Conservation (phyloP, 2,113 vertebrate genomes). For the Struthio camelus region DNA sequence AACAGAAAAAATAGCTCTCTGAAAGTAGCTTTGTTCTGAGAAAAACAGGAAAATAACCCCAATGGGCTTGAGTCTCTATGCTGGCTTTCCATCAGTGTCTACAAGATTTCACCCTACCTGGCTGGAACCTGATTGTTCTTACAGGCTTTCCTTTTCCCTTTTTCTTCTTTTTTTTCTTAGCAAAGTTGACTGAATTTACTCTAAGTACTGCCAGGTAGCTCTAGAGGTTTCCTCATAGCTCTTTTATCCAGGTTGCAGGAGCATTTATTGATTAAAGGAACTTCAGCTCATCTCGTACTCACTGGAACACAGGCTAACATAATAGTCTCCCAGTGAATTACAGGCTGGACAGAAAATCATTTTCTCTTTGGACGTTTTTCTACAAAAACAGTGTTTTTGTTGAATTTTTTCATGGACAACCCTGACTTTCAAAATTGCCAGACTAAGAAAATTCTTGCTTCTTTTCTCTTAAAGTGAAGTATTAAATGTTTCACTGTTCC, state of each 20-base stretch:
- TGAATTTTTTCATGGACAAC: background rate
- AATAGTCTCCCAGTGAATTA: background rate
- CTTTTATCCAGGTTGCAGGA: background rate
- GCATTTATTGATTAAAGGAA: background rate
- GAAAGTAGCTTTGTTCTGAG: conserved; percentile 6
- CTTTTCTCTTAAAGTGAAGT: background rate
- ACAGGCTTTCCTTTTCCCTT: background rate
- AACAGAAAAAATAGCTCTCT: background rate
- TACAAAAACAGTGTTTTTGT: background rate
- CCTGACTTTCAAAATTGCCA: background rate
- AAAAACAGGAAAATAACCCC: background rate
- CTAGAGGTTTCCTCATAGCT: background rate
- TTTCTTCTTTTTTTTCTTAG: background rate
- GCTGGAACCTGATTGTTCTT: background rate
- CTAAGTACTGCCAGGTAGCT: background rate
- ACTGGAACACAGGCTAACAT: background rate
- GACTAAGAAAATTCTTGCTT: background rate
- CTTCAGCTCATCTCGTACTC: background rate
- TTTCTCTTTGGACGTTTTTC: background rate
- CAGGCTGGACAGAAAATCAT: background rate
- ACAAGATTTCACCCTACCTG: background rate
- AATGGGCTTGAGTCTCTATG: background rate
- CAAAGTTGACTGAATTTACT: background rate
- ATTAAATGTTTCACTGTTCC: background rate
- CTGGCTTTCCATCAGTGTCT: background rate